phyloP scores from a whole-genome alignment of 2,888 invertebrate genomes.

The Quadroppia sp. region DNA sequence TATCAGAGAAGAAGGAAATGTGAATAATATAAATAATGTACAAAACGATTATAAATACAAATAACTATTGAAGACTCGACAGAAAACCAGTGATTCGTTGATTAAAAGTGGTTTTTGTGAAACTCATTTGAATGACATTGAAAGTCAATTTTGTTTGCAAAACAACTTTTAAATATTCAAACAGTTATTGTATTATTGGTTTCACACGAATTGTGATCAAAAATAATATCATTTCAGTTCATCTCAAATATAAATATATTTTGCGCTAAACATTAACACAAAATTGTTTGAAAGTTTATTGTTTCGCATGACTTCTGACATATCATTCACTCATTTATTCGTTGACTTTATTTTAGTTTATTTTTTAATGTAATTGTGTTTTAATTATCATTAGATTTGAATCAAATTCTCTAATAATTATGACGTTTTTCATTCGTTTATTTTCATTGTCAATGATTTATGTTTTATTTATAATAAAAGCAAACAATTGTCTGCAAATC shows the following conservation, averaged over 20 bases:
- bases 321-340: too few species aligned
- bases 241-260: neutral
- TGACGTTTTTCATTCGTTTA: neutral
- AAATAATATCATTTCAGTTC: neutral
- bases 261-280: too few species aligned
- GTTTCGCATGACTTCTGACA: too few species aligned
- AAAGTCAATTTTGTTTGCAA: conserved; percentile 16
- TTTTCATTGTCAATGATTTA: neutral
- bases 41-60: too few species aligned
- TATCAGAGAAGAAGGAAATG: conserved; percentile 23
- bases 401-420: neutral
- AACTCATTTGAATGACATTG: conserved; percentile 29
- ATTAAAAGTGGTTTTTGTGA: too few species aligned
- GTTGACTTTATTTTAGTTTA: too few species aligned
- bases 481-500: neutral
- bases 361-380: neutral
- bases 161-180: conserved; percentile 20
- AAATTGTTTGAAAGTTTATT: too few species aligned
- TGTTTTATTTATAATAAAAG: neutral
- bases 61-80: neutral
- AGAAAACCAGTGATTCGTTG: conserved; percentile 24
- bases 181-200: too few species aligned
- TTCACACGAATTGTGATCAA: neutral
- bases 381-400: neutral
- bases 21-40: neutral